Percentiles rank a stretch among this genome's conserved stretches.
Conservation (phyloP, 2,797 vertebrate genomes). For the Platalea minor region DNA sequence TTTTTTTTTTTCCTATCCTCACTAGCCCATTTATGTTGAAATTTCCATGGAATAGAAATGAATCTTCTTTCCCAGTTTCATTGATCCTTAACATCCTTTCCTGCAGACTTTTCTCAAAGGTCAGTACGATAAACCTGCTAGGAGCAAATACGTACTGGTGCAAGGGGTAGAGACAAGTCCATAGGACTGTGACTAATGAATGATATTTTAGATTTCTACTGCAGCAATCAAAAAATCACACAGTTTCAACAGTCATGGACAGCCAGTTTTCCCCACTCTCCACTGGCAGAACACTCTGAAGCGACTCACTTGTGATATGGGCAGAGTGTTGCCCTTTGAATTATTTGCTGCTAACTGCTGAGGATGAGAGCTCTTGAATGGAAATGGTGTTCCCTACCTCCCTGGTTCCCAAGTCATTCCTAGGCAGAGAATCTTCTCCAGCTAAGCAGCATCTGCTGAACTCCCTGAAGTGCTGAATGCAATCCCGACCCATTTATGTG, state of each 20-base stretch:
- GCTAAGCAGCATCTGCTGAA: neutral
- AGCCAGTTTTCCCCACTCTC: neutral
- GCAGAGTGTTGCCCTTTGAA: neutral
- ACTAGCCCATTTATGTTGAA: neutral
- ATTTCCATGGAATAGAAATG: neutral
- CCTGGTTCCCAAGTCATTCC: neutral
- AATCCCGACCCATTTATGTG: neutral
- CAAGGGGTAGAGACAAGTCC: neutral
- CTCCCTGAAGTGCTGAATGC: neutral
- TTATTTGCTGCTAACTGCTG: neutral
- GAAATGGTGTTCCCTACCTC: neutral
- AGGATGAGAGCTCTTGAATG: neutral
- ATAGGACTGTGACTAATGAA: neutral
- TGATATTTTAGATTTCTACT: neutral
- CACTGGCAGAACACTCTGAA: neutral
- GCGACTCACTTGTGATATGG: fast-evolving
- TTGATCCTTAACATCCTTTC: neutral
- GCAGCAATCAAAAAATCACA: neutral
- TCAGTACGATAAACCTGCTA: neutral
- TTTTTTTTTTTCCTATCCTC: neutral
- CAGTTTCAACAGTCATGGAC: neutral
- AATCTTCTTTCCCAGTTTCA: neutral
- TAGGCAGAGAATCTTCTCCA: neutral
- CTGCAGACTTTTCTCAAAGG: neutral
- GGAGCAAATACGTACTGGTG: neutral